Base-by-base conservation (phyloP, 1,140 invertebrate species). In the Drosophila auraria region DNA sequence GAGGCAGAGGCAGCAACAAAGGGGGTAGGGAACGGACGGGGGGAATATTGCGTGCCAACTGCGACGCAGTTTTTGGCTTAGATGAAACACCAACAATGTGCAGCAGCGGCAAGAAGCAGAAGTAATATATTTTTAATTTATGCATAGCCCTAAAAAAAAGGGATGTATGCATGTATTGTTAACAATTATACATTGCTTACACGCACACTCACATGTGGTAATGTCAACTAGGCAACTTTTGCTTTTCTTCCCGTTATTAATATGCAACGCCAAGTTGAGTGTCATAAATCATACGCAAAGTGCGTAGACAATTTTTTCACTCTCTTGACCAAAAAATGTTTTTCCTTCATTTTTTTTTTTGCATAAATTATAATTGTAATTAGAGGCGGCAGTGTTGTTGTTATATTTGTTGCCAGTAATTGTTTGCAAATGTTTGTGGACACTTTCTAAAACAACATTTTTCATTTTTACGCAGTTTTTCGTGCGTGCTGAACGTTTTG, bases 171-270 rank as follows among this genome's bases (percentile, higher is more conserved):
- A 27, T 63, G 51, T 30, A 38, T 42, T 8, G 12, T 30, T 11
- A 14, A 11, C 40, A 25, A 44, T 12, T 59, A 50, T 56, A 38
- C 30, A 54, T 54, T 54, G 53, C 15, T 23, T 6, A 56, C 38
- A 56, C 53, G 36, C 30, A 20, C 53, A 9, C 53, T 23, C 5
- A 40, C 27, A 36, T 25, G 72, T 73, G 70, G 23, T 51, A 51
- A 72, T 73, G 70, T 60, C 70, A 73, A 44, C 53, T 33, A 53
- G 62, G 65, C 72, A 78, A 87, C 82, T 87, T 86, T 86, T 87
- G 82, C 83, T 87, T 86, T 82, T 72, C 60, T 78, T 87, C 73
- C 80, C 72, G 80, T 72, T 84, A 90, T 87, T 87, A 89, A 87
- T 87, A 87, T 87, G 84, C 84, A 81, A 81, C 66, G 63, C 49